phyloP scores from a whole-genome alignment of 2,888 invertebrate species.

The Eristalinus aeneus region DNA sequence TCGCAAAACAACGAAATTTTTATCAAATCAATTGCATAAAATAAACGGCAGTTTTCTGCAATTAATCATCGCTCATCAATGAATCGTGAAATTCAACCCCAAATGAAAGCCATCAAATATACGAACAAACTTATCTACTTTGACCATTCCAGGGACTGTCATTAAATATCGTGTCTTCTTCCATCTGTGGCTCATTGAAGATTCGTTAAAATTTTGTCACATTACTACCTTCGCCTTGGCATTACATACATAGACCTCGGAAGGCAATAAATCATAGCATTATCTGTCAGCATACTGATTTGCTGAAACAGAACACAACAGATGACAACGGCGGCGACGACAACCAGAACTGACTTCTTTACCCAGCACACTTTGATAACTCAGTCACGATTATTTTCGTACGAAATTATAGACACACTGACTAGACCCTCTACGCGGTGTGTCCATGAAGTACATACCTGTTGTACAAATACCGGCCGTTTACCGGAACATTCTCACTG shows the following conservation, averaged over 20 bases:
- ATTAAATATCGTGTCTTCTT: slow-evolving; percentile 6
- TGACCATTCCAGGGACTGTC: neutral
- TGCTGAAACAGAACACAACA: neutral
- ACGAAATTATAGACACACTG: slow-evolving; percentile 39
- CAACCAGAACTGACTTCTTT: slow-evolving; percentile 9
- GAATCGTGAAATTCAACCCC: neutral
- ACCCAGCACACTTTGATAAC: slow-evolving; percentile 24
- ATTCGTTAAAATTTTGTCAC: slow-evolving; percentile 36
- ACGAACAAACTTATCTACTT: neutral
- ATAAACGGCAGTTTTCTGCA: neutral
- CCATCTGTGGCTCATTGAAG: slow-evolving; percentile 21
- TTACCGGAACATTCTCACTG: neutral
- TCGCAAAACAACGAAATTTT: neutral
- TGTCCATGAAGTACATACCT: neutral
- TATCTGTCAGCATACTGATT: neutral
- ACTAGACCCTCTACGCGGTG: neutral
- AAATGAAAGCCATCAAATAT: neutral
- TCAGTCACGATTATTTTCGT: slow-evolving; percentile 45
- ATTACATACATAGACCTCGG: slow-evolving; percentile 25
- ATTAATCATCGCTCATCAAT: neutral
- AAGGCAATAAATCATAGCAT: slow-evolving; percentile 30
- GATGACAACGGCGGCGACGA: slow-evolving; percentile 22
- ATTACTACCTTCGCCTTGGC: slow-evolving; percentile 54
- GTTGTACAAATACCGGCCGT: slow-evolving; percentile 12
- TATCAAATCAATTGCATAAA: neutral